A percentile compares a stretch with the other conserved stretches of the same genome.
Evolutionary conservation across 2,113 vertebrate species (phyloP).

Genomic region (Embiotoca jacksoni): DNA sequence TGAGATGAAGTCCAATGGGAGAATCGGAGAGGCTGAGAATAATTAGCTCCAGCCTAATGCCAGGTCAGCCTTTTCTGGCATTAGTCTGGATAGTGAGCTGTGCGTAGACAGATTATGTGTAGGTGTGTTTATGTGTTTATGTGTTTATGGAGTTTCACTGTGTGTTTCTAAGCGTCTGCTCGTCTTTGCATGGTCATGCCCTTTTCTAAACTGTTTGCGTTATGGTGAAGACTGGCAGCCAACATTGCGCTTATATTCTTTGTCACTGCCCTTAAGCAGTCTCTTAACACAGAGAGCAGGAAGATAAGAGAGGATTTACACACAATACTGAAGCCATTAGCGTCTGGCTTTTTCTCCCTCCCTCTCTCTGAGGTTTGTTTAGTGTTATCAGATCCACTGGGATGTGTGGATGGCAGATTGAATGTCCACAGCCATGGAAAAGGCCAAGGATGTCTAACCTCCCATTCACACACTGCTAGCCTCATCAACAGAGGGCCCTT

Average conservation of each 20-base stretch:
- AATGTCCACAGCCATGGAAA: constrained; percentile 80
- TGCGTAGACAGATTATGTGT: constrained; percentile 1
- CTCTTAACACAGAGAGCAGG: constrained; percentile 78
- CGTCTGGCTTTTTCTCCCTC: constrained; percentile 63
- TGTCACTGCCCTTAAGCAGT: constrained; percentile 77
- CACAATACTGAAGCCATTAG: constrained; percentile 83
- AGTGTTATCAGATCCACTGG: constrained; percentile 80
- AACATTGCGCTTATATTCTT: constrained; percentile 59
- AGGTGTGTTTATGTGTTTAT: background rate
- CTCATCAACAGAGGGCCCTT: constrained; percentile 80
- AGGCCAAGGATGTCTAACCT: constrained; percentile 81
- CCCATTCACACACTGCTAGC: constrained; percentile 78
- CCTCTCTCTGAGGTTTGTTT: constrained; percentile 77
- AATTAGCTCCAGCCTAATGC: constrained; percentile 66
- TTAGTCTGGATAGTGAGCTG: constrained; percentile 28
- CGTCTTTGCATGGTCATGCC: constrained; percentile 1
- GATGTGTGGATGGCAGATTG: constrained; percentile 82
- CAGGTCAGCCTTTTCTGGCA: constrained; percentile 56
- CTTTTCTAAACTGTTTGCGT: constrained; percentile 46
- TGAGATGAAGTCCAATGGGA: constrained; percentile 55
- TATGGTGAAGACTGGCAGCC: constrained; percentile 48
- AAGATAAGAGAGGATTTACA: constrained; percentile 83
- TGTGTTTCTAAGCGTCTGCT: constrained; percentile 1
- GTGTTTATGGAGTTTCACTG: background rate
- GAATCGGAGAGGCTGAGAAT: constrained; percentile 62